phyloP scores from a whole-genome alignment of 2,113 vertebrate species.

The Erinaceus europaeus region DNA sequence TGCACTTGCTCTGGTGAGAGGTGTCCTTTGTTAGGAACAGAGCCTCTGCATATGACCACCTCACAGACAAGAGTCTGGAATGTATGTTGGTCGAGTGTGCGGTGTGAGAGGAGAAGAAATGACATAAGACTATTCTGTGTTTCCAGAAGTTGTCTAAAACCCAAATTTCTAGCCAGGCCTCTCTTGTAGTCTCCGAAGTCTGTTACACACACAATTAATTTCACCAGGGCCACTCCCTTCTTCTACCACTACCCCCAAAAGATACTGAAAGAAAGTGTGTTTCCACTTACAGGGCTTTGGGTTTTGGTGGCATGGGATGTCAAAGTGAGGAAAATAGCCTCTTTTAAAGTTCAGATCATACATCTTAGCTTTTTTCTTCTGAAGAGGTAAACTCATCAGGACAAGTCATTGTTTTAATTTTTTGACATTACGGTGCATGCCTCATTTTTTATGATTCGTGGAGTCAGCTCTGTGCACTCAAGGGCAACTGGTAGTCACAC shows the following conservation, averaged over 20 bases:
- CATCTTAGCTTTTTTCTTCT: background rate
- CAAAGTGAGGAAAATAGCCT: background rate
- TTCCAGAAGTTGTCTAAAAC: background rate
- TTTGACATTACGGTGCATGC: background rate
- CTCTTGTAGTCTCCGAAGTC: background rate
- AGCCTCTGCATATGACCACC: background rate
- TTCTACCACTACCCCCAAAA: background rate
- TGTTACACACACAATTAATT: background rate
- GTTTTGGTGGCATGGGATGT: slow-evolving; percentile 35
- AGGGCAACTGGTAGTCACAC: background rate
- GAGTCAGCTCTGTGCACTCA: rapidly evolving
- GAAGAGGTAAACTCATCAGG: rapidly evolving
- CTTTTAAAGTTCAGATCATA: background rate
- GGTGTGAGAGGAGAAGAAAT: background rate
- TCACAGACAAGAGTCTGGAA: background rate
- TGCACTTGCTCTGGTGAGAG: background rate
- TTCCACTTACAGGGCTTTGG: background rate
- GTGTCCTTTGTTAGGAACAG: background rate
- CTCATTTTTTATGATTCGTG: background rate
- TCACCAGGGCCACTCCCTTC: background rate
- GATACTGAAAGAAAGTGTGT: slow-evolving; percentile 25
- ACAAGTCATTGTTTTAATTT: background rate
- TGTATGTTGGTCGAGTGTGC: background rate
- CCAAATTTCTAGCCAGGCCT: background rate
- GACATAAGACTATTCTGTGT: background rate